These are phyloP conservation scores for Phyto melanocephala DNA, from an alignment of 2,888 invertebrate species.

Conservation along the genomic window DNA sequence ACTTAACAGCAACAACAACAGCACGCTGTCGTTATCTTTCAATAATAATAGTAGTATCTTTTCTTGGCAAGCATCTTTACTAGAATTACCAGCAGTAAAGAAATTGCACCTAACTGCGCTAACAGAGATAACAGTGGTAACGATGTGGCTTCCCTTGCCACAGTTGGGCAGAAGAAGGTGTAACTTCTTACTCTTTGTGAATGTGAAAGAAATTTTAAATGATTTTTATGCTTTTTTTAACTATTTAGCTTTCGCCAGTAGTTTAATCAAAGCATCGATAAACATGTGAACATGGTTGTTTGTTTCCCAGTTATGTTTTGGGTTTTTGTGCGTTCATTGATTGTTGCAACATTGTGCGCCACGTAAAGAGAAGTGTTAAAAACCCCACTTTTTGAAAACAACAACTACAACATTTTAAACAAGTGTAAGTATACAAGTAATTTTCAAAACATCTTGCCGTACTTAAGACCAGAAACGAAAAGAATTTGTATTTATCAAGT, in stretches of 20 bases:
- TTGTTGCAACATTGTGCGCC: conserved; percentile 10
- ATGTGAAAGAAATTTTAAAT: conserved; percentile 41
- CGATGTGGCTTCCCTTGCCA: neutral
- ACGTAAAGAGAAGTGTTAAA: conserved; percentile 30
- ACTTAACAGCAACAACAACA: conserved; percentile 12
- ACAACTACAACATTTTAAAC: conserved; percentile 25
- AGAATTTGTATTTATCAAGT: neutral
- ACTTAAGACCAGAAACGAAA: neutral
- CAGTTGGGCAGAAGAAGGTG: conserved; percentile 29
- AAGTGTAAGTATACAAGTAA: neutral
- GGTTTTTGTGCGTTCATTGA: neutral
- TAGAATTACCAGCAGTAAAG: conserved; percentile 43
- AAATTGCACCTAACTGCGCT: conserved; percentile 10
- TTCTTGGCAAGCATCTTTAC: conserved; percentile 43
- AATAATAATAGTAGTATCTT: neutral
- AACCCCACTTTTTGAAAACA: conserved; percentile 24
- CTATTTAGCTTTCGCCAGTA: conserved; percentile 59
- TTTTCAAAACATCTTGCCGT: neutral
- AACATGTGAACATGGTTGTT: conserved; percentile 38
- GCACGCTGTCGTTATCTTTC: conserved; percentile 5
- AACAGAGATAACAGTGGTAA: conserved; percentile 19
- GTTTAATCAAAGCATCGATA: conserved; percentile 51
- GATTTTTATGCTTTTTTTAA: conserved; percentile 21
- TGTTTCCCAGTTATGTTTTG: conserved; percentile 12
- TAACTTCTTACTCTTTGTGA: conserved; percentile 43